Base-by-base conservation (phyloP, 2,113 vertebrate genomes). In the Kryptolebias marmoratus region DNA sequence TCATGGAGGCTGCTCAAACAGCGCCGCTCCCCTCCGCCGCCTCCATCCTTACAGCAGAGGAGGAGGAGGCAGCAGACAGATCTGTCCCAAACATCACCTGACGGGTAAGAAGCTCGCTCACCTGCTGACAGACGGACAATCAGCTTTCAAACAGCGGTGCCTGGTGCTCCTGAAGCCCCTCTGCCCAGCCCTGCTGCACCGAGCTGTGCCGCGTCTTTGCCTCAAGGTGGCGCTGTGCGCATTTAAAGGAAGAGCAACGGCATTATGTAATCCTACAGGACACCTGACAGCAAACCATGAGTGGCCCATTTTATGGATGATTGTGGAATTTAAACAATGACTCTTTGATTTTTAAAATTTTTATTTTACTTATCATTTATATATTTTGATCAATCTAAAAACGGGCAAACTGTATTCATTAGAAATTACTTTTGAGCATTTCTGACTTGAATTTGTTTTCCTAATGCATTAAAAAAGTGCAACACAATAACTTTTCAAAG, bases 181-280 rank as follows among this genome's bases (percentile, higher is more conserved):
- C 67, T 80, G 88, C 93, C 91, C 88, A 86, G 75, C 91, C 92
- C 89, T 28, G 71, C 63, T 85, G 53, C 72, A 48, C 27, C 56
- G 22, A 2, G n/a, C 80, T 45, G 3, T 55, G 6, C 55, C 0
- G 64, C 2, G 77, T 73, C 82, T 88, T 85, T 53, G 82, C 80
- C 92, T 75, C 89, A 57, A 9, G 89, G 81, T 87, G 93, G 92
- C 91, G 90, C 89, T 88, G 15, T 39, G 64, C 1, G 57, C 79
- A 42, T 71, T 16, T 12, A 1, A 0, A 53, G 57, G 6, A 30
- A 56, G 57, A 32, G 16, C 11, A 15, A 63, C 0, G 65, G 9
- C 28, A 60, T 91, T 89, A 89, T 73, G 79, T 89, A 86, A 90
- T 39, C 50, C 12, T 22, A 12, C 5, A 57, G 16, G 44, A 28